Evolutionary conservation across 2,113 vertebrate genomes (phyloP).

Genomic region (Tetrax tetrax): DNA sequence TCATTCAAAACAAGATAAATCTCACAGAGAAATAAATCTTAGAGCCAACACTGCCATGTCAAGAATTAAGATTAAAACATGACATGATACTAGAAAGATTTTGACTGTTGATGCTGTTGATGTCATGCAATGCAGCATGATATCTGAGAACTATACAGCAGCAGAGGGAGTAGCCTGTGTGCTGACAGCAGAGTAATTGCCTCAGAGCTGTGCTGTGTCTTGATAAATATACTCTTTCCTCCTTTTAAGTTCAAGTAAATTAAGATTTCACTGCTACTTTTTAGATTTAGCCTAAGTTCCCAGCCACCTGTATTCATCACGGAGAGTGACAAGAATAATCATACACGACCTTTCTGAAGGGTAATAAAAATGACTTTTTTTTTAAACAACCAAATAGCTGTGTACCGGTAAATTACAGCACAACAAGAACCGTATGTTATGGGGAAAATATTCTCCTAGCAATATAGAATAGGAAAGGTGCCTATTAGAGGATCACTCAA

Average conservation of each 20-base stretch:
- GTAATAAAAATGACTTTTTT: neutral
- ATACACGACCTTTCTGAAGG: neutral
- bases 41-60: neutral
- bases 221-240: neutral
- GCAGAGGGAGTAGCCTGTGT: neutral
- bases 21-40: neutral
- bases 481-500: neutral
- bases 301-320: neutral
- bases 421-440: neutral
- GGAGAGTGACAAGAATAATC: neutral
- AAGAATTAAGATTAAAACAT: neutral
- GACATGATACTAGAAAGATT: neutral
- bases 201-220: neutral
- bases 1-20: neutral
- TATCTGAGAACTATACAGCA: neutral
- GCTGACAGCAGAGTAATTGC: neutral
- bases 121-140: neutral
- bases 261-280: neutral
- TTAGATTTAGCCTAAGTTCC: neutral
- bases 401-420: neutral
- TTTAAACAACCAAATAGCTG: neutral
- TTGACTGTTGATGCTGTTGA: neutral
- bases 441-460: neutral
- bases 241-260: neutral
- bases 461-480: neutral